Evolutionary conservation across 2,797 vertebrate genomes (phyloP).

Genomic region (Hydrophis major): DNA sequence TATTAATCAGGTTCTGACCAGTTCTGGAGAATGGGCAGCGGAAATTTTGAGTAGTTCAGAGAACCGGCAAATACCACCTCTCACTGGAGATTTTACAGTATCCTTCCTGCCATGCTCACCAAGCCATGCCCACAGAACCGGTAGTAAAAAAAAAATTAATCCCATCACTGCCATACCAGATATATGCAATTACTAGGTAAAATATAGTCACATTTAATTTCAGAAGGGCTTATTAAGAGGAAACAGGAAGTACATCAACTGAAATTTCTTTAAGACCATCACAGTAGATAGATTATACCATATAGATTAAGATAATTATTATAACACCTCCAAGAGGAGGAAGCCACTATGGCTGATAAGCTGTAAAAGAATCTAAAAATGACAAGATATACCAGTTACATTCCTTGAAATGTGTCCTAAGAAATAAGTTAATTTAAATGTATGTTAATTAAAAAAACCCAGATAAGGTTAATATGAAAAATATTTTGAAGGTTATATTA

Average conservation of each 20-base stretch:
- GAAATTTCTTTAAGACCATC: not conserved
- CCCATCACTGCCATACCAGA: too few species aligned
- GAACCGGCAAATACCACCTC: too few species aligned
- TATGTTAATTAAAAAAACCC: not conserved
- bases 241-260: not conserved
- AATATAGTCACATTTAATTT: not conserved
- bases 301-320: not conserved
- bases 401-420: not conserved
- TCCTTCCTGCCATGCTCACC: too few species aligned
- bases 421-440: not conserved
- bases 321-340: not conserved
- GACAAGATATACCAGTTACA: not conserved
- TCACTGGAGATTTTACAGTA: too few species aligned
- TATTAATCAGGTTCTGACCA: too few species aligned
- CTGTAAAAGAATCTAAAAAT: not conserved
- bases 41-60: too few species aligned
- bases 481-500: not conserved
- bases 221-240: not conserved
- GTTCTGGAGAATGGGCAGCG: too few species aligned
- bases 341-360: not conserved
- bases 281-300: not conserved
- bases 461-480: not conserved
- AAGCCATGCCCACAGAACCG: too few species aligned
- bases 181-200: not conserved
- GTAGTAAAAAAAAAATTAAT: too few species aligned